Base-by-base conservation (phyloP, 2,797 vertebrate species). In the Borostomias antarcticus region DNA sequence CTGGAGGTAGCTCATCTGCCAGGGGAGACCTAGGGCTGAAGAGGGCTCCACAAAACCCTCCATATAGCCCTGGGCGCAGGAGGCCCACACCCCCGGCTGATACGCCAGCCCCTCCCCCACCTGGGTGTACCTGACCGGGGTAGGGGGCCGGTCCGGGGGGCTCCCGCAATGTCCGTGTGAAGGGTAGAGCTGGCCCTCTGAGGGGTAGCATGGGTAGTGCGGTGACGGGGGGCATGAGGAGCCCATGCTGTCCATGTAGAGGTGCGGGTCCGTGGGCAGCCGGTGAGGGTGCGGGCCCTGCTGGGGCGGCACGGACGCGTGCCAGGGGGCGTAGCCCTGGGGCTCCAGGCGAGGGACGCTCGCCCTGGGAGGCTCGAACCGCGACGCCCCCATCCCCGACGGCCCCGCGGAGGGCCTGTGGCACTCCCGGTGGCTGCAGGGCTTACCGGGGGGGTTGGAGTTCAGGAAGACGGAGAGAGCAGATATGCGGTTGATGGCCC, bases 401-500 rank as follows among this genome's bases (percentile, higher is more conserved):
- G 79, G 21, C 1, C 50, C 73, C 7, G 0, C 68, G 0, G 82
- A 30, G 0, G 79, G 74, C 54, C 78, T 66, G 70, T 83, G 80
- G 80, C 90, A 91, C 68, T 92, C 92, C 10, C 75, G 53, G 68
- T 91, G 91, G 48, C 72, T 5, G 67, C 90, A 91, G 23, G 86
- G 68, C 57, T 89, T 89, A 32, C 64, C 59, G 8, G 85, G 70
- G 0, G 93, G 74, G n/a, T 91, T 85, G 1, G 93, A 83, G 37
- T 60, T 93, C 80, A 99, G 86, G 67, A 95, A 94, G 0, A 90
- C 88, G 0, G 97, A 98, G 21, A 98, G 92, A 3, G 93, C 90
- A 0, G 94, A 68, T 81, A 95, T 95, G 73, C 91, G 91, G 81
- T 92, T 91, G 89, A 97, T 95, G 88, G 97, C 95, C 37, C 95